Evolutionary conservation across 2,113 vertebrate genomes (phyloP).

Genomic region (Hirundichthys speculiger): DNA sequence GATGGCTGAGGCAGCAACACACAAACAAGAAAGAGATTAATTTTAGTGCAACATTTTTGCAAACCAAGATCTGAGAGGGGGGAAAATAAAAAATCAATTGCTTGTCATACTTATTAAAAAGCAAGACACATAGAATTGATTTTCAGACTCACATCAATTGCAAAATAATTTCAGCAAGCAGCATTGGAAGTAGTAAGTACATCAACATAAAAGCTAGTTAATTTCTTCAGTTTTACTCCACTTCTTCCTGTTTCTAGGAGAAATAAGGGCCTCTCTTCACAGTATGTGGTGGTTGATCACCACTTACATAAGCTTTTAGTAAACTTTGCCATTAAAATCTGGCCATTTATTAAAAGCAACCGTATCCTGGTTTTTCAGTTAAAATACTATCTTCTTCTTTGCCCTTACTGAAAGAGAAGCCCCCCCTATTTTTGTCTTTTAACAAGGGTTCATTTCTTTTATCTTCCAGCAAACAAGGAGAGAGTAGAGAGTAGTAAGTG

Average conservation of each 20-base stretch:
- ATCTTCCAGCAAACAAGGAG: constrained; percentile 14
- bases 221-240: constrained; percentile 11
- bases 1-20: not conserved
- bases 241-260: not conserved
- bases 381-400: constrained; percentile 23
- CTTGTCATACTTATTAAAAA: no score
- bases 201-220: constrained; percentile 22
- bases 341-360: constrained; percentile 26
- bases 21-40: not conserved
- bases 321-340: constrained; percentile 14
- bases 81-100: not conserved
- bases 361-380: constrained; percentile 24
- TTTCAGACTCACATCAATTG: not conserved
- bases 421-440: not conserved
- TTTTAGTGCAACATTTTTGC: not conserved
- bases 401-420: constrained; percentile 7
- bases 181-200: constrained; percentile 12
- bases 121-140: no score
- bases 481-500: constrained; percentile 23
- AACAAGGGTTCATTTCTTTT: constrained; percentile 11
- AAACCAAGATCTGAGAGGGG: not conserved
- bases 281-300: constrained; percentile 7
- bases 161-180: constrained; percentile 17
- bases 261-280: not conserved
- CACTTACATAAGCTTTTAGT: constrained; percentile 28